These are phyloP conservation scores for Epinotia ramella DNA, from an alignment of 2,888 invertebrate species.

Conservation along the genomic window DNA sequence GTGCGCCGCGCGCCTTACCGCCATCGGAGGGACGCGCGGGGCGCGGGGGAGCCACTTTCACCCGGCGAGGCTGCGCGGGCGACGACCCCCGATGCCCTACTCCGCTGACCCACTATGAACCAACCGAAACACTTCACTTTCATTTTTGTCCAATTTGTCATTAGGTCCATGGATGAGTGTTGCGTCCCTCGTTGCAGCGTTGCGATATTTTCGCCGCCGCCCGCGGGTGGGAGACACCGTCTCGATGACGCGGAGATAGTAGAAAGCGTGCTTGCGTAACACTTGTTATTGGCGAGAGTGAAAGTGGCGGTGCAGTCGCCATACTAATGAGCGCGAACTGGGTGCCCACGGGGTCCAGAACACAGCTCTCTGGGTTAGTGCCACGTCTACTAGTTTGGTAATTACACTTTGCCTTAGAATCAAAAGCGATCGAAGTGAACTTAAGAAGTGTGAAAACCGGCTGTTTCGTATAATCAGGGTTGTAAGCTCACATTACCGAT, in stretches of 20 bases:
- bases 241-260: conserved; percentile 64
- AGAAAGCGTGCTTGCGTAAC: conserved; percentile 80
- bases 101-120: conserved; percentile 81
- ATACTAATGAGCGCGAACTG: conserved; percentile 80
- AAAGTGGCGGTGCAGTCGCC: conserved; percentile 81
- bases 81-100: conserved; percentile 82
- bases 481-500: neutral
- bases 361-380: conserved; percentile 74
- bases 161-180: conserved; percentile 78
- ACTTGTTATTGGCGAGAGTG: conserved; percentile 81
- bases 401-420: conserved; percentile 68
- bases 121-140: conserved; percentile 82
- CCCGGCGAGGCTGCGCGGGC: conserved; percentile 83
- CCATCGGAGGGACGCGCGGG: conserved; percentile 63
- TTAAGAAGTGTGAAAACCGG: neutral
- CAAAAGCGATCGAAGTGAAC: conserved; percentile 52
- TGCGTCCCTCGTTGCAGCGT: conserved; percentile 67
- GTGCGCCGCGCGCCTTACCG: conserved; percentile 75
- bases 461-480: neutral
- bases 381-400: conserved; percentile 74
- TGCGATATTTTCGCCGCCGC: conserved; percentile 49
- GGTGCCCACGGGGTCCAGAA: conserved; percentile 66
- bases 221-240: conserved; percentile 55
- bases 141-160: conserved; percentile 77
- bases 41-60: conserved; percentile 80